phyloP scores from a whole-genome alignment of 1,140 invertebrate species.

The Sarcophaga peregrina region DNA sequence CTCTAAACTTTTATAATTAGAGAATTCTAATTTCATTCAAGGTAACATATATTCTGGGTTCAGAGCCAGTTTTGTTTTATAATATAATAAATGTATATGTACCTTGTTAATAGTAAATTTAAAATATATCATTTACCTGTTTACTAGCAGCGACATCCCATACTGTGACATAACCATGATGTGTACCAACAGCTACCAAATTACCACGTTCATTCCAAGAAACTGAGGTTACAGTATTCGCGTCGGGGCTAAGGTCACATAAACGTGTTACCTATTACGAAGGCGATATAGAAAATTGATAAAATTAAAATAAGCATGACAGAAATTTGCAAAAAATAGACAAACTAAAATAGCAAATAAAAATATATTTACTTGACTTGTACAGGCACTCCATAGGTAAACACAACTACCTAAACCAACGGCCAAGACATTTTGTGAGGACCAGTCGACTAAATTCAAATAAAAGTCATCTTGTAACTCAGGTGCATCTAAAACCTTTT shows the following conservation, averaged over 20 bases:
- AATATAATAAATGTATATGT: too few relatives aligned
- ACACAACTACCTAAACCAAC: slow-evolving; percentile 99
- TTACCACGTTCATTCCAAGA: slow-evolving; percentile 99
- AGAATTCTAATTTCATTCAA: too few relatives aligned
- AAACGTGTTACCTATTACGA: slow-evolving; percentile 83
- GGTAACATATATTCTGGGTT: too few relatives aligned
- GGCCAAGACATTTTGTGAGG: slow-evolving; percentile 97
- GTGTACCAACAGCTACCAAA: slow-evolving; percentile 96
- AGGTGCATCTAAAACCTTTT: slow-evolving; percentile 91
- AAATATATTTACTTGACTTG: slow-evolving; percentile 82
- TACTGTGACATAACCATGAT: slow-evolving; percentile 95
- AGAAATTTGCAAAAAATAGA: neutral
- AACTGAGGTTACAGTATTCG: slow-evolving; percentile 97
- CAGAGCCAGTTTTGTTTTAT: too few relatives aligned
- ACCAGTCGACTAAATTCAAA: slow-evolving; percentile 99
- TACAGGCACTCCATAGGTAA: slow-evolving; percentile 99
- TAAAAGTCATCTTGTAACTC: slow-evolving; percentile 99
- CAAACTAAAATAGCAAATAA: slow-evolving; percentile 20
- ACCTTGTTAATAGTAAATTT: neutral
- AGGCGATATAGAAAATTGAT: slow-evolving; percentile 3
- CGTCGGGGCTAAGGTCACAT: slow-evolving; percentile 93
- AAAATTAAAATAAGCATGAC: slow-evolving; percentile 35
- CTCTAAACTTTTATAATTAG: too few relatives aligned
- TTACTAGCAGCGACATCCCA: slow-evolving; percentile 98
- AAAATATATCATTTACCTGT: slow-evolving; percentile 70